phyloP scores from a whole-genome alignment of 2,888 invertebrate species.

The Pomacea canaliculata region DNA sequence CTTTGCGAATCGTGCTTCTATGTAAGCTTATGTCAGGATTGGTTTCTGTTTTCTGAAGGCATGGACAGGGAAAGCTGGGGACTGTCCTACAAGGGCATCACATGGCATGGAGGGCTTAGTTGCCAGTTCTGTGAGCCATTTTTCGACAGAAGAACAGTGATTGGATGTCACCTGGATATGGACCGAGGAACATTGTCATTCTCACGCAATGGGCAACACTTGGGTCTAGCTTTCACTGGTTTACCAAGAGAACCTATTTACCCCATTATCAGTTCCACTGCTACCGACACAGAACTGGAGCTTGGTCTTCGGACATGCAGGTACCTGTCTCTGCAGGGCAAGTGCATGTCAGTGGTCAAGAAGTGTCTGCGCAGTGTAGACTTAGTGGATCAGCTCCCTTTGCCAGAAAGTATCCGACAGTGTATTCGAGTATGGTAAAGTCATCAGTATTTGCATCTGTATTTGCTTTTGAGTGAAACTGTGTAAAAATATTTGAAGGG shows the following conservation, averaged over 20 bases:
- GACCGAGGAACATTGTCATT: conserved; percentile 54
- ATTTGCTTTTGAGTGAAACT: too few relatives aligned
- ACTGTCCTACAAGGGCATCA: conserved; percentile 58
- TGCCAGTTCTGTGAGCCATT: conserved; percentile 57
- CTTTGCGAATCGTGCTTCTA: too few relatives aligned
- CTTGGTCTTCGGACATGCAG: conserved; percentile 45
- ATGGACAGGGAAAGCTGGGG: conserved; percentile 61
- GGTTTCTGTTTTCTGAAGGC: conserved; percentile 36
- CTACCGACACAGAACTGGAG: conserved; percentile 54
- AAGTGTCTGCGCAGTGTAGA: conserved; percentile 34
- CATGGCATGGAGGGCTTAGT: conserved; percentile 54
- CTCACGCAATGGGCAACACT: conserved; percentile 47
- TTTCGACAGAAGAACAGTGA: conserved; percentile 49
- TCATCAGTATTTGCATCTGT: neutral
- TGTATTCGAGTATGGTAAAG: conserved; percentile 39
- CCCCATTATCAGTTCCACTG: conserved; percentile 57
- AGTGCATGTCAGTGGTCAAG: conserved; percentile 47
- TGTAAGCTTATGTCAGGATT: too few relatives aligned
- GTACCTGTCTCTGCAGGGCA: conserved; percentile 50
- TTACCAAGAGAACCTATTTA: conserved; percentile 45
- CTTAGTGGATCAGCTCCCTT: conserved; percentile 47
- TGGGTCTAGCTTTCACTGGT: conserved; percentile 57
- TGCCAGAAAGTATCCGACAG: conserved; percentile 48
- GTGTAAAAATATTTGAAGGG: too few relatives aligned
- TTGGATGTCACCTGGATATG: conserved; percentile 56